Base-by-base conservation (phyloP, 2,888 invertebrate species). In the Harpalus rufipes region DNA sequence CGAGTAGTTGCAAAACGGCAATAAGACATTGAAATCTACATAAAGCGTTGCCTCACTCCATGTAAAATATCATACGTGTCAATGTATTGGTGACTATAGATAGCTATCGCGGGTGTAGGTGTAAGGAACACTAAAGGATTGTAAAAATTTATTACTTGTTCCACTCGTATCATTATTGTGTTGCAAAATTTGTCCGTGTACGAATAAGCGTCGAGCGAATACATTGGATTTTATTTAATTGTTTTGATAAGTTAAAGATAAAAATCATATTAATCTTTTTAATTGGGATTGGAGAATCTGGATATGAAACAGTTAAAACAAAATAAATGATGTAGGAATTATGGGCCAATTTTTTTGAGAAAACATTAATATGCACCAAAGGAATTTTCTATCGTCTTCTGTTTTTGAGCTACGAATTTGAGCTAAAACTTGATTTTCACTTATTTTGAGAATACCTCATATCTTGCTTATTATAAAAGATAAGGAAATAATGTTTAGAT, bases 21-120 rank as follows among this genome's bases (percentile, higher is more conserved):
- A 41, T 68, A 68, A 74, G 72, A 74, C 72, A 74, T 74, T 74
- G 72, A 44, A 74, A 74, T 74, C 72, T 44, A 74, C 72, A 74
- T 74, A 74, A 74, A 18, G 12, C 41, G 44, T 74, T 74, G 72
- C 72, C 16, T 44, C 68, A 74, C n/a, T 44, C 16, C 10, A 44
- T 74, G 41, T 74, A 74, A 14, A 68, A 74, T 74, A 74, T 74
- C 41, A 74, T 18, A 44, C 44, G 14, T 39, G 68, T 14, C 2
- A n/a, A n/a, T 68, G 68, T 68, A 32, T 39, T 12, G 25, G 68
- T 68, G 68, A 32, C n/a, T 68, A 39, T 39, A 25, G n/a, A 68
- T 68, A 39, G 14, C 3, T n/a, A 25, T 68, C 7, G 25, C 32
- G 25, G 32, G 39, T 68, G 68, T 68, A 39, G 12, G 32, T 68